Base-by-base conservation (phyloP, 2,113 vertebrate species). In the Nyctibius bracteatus region DNA sequence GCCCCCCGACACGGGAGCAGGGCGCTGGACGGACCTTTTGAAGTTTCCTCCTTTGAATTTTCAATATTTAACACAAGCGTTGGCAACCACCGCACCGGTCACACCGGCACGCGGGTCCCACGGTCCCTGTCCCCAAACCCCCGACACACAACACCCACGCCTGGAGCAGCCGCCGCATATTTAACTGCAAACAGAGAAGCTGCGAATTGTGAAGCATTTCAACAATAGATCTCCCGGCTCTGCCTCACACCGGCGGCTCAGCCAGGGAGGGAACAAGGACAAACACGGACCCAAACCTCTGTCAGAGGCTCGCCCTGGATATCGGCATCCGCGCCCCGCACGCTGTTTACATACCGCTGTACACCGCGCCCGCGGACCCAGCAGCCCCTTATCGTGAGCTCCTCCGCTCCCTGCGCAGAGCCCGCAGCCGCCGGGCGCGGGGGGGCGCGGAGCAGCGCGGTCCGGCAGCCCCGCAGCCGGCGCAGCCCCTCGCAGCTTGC, bases 11-110 rank as follows among this genome's bases (percentile, higher is more conserved):
- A n/a, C n/a, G n/a, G 6, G 33, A 24, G 61, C 73, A 27, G 37
- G 22, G 79, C 66, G 2, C 73, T 3, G 24, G 8, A 6, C 30
- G 17, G 25, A 55, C 49, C 71, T n/a, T 47, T 6, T 6, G 31
- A 71, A 80, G 87, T 71, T 67, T 37, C 68, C 81, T 52, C 52
- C 51, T 49, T 30, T 5, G 31, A 25, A 68, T 59, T 72, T 23
- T 41, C 54, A 12, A 2, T 14, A 25, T 54, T 62, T 39, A 24
- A 28, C 39, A 1, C 1, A 5, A 12, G 44, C 55, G 4, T 1
- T 3, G 37, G 73, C 33, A 30, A 4, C 4, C 23, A 3, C 30
- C 37, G 2, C 78, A 4, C 18, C 21, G 5, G 47, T 20, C 14
- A 14, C 57, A 18, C 33, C 7, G 19, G 46, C 21, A 19, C 28